A percentile compares a stretch with the other conserved stretches of the same genome.
Conservation (phyloP, 2,888 invertebrate species). For the Drosophila monieri region DNA sequence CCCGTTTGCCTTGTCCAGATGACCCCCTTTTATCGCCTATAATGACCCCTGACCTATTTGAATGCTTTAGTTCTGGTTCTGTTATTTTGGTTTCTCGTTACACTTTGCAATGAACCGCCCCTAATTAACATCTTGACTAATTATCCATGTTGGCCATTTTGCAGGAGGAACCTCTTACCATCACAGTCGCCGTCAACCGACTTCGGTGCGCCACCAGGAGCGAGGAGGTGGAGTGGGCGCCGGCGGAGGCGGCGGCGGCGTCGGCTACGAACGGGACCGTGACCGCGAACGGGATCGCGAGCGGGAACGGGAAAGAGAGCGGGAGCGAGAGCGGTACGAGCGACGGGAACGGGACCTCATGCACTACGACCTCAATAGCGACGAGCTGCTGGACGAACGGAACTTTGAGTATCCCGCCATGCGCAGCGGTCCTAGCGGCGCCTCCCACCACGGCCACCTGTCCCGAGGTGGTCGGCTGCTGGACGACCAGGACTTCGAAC, state of each 20-base stretch:
- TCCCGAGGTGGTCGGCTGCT: slow-evolving; percentile 78
- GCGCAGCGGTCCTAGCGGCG: slow-evolving; percentile 77
- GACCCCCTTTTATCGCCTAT: slow-evolving; percentile 25
- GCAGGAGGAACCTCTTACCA: slow-evolving; percentile 83
- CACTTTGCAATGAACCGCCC: background rate
- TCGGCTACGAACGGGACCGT: slow-evolving; percentile 70
- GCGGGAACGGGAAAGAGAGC: slow-evolving; percentile 73
- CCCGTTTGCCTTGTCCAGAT: slow-evolving; percentile 13
- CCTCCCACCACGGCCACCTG: slow-evolving; percentile 71
- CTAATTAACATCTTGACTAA: background rate
- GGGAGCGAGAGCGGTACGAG: slow-evolving; percentile 82
- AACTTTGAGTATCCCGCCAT: slow-evolving; percentile 82
- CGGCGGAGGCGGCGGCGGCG: slow-evolving; percentile 72
- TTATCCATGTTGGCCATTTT: slow-evolving; percentile 51
- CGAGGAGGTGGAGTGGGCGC: slow-evolving; percentile 71
- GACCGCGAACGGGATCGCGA: slow-evolving; percentile 34
- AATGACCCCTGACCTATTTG: slow-evolving; percentile 52
- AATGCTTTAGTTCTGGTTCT: slow-evolving; percentile 71
- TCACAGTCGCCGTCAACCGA: slow-evolving; percentile 82
- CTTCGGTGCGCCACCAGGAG: slow-evolving; percentile 80
- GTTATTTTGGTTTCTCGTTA: slow-evolving; percentile 56
- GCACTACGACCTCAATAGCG: slow-evolving; percentile 84
- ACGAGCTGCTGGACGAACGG: slow-evolving; percentile 83
- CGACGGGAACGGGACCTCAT: slow-evolving; percentile 83
- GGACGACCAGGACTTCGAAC: slow-evolving; percentile 83